Evolutionary conservation across 2,113 vertebrate genomes (phyloP), one percentile per base, ranked within the genome.

Genomic region (Spheniscus mendiculus): DNA sequence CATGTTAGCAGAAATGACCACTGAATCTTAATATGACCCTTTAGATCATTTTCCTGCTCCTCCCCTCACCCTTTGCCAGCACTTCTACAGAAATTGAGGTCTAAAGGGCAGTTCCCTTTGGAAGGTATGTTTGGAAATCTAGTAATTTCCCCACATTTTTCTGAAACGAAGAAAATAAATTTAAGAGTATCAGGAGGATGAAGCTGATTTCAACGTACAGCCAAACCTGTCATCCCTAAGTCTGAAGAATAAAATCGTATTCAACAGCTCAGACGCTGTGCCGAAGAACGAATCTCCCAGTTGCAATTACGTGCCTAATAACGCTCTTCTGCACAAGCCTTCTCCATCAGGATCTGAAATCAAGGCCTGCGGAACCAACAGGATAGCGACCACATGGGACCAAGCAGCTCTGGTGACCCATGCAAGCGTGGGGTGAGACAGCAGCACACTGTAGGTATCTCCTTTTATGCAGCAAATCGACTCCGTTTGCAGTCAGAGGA

Each of bases 91-190:
- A 88, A 94, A 89, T 0, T 1, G 3, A 93, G 36, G 58, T 80
- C 84, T 91, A 29, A 76, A 87, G 77, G 26, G 12, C 65, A 72
- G 44, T 12, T 94, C 77, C 30, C 84, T 79, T 83, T 45, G 65
- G 49, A 87, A 80, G 42, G 44, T 56, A 63, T 44, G 29, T 81
- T 86, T 86, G 71, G 74, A 86, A 93, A 95, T 22, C 36, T 53
- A 66, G 27, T n/a, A 42, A 92, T 88, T 96, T 91, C 62, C 59
- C 44, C 40, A 42, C 27, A 29, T 77, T 88, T 91, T 85, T 85
- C 44, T 36, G 25, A 83, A 83, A 87, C 80, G 92, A 91, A 83
- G 83, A 50, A 89, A 92, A 91, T 36, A 79, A 79, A 90, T 67
- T 59, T 50, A 77, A 61, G 71, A 80, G 26, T 21, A 47, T 49